phyloP scores from a whole-genome alignment of 92 coral and sea anemone species.

The Zoanthus sansibaricus region DNA sequence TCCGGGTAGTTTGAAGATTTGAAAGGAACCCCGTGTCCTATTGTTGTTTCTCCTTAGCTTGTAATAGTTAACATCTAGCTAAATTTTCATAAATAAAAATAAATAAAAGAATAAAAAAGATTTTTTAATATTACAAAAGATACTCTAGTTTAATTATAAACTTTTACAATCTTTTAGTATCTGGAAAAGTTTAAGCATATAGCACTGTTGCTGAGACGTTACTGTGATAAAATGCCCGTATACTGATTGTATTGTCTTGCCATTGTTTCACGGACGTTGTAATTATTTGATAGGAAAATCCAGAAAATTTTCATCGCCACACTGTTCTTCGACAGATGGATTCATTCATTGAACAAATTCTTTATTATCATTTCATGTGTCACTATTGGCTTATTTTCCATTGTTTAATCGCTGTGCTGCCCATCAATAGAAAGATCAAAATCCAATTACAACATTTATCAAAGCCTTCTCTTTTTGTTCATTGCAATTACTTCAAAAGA shows the following conservation, averaged over 20 bases:
- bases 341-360: constrained; percentile 30
- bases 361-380: background rate
- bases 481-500: background rate
- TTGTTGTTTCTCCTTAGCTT: too few relatives aligned
- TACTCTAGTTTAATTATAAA: too few relatives aligned
- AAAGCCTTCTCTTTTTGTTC: background rate
- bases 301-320: background rate
- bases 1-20: too few relatives aligned
- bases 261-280: constrained; percentile 3
- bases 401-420: constrained; percentile 6
- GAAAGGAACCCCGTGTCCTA: too few relatives aligned
- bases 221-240: constrained; percentile 8
- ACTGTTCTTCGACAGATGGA: constrained; percentile 39
- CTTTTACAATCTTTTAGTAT: background rate
- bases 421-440: constrained; percentile 16
- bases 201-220: background rate
- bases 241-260: constrained; percentile 2
- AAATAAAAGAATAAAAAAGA: too few relatives aligned
- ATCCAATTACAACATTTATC: constrained; percentile 4
- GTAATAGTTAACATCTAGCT: too few relatives aligned
- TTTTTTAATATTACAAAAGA: too few relatives aligned
- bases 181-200: background rate
- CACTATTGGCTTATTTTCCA: background rate
- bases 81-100: too few relatives aligned
- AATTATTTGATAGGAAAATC: constrained; percentile 14